These are phyloP conservation scores for Helobdella robusta DNA, from an alignment of 2,888 invertebrate genomes.

Conservation along the genomic window DNA sequence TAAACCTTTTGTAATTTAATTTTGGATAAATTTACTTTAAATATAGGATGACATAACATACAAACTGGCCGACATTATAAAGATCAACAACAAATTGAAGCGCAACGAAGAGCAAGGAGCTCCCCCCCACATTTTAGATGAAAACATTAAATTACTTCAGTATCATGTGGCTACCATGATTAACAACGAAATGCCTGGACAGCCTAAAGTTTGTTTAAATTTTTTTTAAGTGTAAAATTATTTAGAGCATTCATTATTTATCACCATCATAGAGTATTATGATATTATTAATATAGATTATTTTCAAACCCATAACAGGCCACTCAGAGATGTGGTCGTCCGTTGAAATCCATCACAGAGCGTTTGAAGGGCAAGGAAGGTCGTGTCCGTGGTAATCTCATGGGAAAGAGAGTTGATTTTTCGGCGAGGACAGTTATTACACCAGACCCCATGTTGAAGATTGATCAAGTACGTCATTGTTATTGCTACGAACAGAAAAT, in stretches of 20 bases:
- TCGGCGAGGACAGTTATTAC: constrained; percentile 87
- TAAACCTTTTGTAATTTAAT: not conserved
- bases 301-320: constrained; percentile 1
- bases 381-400: constrained; percentile 92
- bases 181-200: constrained; percentile 97
- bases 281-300: not conserved
- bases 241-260: not conserved
- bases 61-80: constrained; percentile 94
- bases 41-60: constrained; percentile 92
- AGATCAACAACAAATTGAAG: constrained; percentile 87
- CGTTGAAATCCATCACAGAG: constrained; percentile 91
- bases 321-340: constrained; percentile 84
- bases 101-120: constrained; percentile 92
- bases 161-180: constrained; percentile 95
- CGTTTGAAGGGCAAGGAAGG: constrained; percentile 95
- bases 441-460: constrained; percentile 60
- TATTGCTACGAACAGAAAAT: not conserved
- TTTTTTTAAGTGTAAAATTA: not conserved
- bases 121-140: constrained; percentile 89
- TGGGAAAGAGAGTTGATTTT: constrained; percentile 99
- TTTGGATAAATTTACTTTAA: not conserved
- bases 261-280: not conserved
- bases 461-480: constrained; percentile 59
- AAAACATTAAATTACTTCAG: constrained; percentile 94
- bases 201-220: constrained; percentile 38